Evolutionary conservation across 2,888 invertebrate genomes (phyloP).

Genomic region (Seladonia tumulorum): DNA sequence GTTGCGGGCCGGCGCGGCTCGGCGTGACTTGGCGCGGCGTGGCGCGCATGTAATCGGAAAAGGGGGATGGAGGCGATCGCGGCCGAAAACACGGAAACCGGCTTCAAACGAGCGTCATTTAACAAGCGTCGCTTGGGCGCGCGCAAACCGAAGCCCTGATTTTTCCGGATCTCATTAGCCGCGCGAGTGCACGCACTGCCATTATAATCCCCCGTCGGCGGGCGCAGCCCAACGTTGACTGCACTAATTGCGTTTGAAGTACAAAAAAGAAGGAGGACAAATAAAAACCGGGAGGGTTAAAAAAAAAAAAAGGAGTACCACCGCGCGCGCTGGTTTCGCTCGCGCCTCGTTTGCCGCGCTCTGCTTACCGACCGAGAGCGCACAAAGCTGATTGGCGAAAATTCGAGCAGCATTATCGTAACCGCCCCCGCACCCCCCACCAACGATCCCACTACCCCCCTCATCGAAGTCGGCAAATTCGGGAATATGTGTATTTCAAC

Average conservation of each 20-base stretch:
- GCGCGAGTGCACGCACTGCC: slow-evolving; percentile 69
- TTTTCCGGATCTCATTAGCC: slow-evolving; percentile 76
- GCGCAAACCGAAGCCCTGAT: slow-evolving; percentile 70
- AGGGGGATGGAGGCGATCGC: slow-evolving; percentile 59
- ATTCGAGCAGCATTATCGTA: slow-evolving; percentile 64
- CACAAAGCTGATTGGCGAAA: slow-evolving; percentile 70
- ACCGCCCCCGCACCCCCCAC: slow-evolving; percentile 24
- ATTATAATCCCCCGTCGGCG: slow-evolving; percentile 72
- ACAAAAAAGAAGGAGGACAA: slow-evolving; percentile 66
- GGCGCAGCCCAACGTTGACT: slow-evolving; percentile 68
- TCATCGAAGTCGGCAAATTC: slow-evolving; percentile 12
- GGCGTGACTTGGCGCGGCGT: background rate
- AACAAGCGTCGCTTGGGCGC: slow-evolving; percentile 68
- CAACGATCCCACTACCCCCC: slow-evolving; percentile 30
- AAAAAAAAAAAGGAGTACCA: slow-evolving; percentile 27
- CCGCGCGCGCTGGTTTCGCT: slow-evolving; percentile 46
- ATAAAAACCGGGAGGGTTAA: slow-evolving; percentile 47
- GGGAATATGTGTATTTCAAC: background rate
- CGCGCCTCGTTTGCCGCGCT: slow-evolving; percentile 61
- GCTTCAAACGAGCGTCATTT: slow-evolving; percentile 72
- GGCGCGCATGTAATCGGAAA: slow-evolving; percentile 57
- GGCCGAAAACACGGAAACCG: slow-evolving; percentile 67
- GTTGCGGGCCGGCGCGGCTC: slow-evolving; percentile 15
- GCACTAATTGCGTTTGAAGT: slow-evolving; percentile 76
- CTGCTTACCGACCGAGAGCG: slow-evolving; percentile 53